Base-by-base conservation (phyloP, 2,888 invertebrate genomes). In the Melitaea athalia region DNA sequence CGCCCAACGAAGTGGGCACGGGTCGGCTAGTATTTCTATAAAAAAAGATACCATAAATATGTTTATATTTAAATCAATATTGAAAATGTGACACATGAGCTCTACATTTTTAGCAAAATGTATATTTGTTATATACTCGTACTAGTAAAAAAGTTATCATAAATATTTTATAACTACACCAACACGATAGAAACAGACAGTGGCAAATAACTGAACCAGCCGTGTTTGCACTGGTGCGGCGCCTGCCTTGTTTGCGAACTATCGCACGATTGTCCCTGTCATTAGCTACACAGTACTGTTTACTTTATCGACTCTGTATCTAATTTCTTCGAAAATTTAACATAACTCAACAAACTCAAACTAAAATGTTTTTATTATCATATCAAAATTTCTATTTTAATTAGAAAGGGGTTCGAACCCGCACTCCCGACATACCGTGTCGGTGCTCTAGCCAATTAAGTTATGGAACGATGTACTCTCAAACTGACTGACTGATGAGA, bases 181-280 rank as follows among this genome's bases (percentile, higher is more conserved):
- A 57, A 57, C 42, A 57, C 42, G 8, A 42, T 38, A 57, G 33
- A 55, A 55, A 57, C 38, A 38, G 42, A 57, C 15, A 65, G 74
- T 63, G 72, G 64, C 50, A 62, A 33, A 64, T 71, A 71, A 71
- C 67, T 64, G 70, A 70, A 38, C 70, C 62, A 42, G 62, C 45
- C 70, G 61, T 71, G 71, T 71, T 69, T 71, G 69, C 31, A 64
- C 50, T 71, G 71, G 69, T 69, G 66, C 53, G 69, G 66, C 63
- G 60, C 60, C 60, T 59, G 15, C 61, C 47, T 68, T 76, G 84
- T 87, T 87, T 87, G 82, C 77, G 61, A 72, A 80, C 81, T 77
- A 76, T 80, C 74, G 78, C 76, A 79, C 78, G 79, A 81, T 79
- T 81, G 81, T 80, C 81, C 75, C 75, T 74, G 75, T 80, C 80